phyloP scores from a whole-genome alignment of 92 coral and sea anemone genomes.

The Siderastrea siderea region DNA sequence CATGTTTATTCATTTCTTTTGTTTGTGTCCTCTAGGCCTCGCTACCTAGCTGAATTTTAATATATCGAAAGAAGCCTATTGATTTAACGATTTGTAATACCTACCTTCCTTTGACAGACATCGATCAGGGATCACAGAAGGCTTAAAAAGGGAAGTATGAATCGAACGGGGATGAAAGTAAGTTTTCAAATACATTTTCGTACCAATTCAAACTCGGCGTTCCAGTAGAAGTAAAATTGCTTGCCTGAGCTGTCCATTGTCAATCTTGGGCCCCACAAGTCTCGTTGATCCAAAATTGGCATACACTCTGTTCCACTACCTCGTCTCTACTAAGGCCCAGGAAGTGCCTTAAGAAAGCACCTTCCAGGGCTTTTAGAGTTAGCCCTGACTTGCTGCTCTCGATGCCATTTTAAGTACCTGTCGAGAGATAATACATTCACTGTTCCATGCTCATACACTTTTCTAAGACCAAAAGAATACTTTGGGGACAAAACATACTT shows the following conservation, averaged over 20 bases:
- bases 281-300: conserved; percentile 2
- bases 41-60: no score
- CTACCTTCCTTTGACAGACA: not conserved
- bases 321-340: conserved; percentile 16
- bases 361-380: conserved; percentile 12
- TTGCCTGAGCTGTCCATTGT: conserved; percentile 8
- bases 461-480: not conserved
- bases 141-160: conserved; percentile 13
- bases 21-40: no score
- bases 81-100: no score
- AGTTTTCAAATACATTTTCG: not conserved
- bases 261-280: conserved; percentile 14
- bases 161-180: conserved; percentile 1
- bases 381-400: conserved; percentile 2
- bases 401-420: conserved; percentile 29
- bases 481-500: conserved; percentile 1
- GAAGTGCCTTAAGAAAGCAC: conserved; percentile 23
- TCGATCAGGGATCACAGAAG: not conserved
- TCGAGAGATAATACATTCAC: conserved; percentile 11
- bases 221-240: conserved; percentile 31
- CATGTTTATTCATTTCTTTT: no score
- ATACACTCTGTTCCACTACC: not conserved
- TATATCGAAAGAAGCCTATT: not conserved
- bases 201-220: conserved; percentile 32
- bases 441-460: not conserved